A percentile compares a stretch with the other conserved stretches of the same genome.
These are phyloP conservation scores for Adoxophyes honmai DNA, from an alignment of 1,140 invertebrate species.

Conservation along the genomic window DNA sequence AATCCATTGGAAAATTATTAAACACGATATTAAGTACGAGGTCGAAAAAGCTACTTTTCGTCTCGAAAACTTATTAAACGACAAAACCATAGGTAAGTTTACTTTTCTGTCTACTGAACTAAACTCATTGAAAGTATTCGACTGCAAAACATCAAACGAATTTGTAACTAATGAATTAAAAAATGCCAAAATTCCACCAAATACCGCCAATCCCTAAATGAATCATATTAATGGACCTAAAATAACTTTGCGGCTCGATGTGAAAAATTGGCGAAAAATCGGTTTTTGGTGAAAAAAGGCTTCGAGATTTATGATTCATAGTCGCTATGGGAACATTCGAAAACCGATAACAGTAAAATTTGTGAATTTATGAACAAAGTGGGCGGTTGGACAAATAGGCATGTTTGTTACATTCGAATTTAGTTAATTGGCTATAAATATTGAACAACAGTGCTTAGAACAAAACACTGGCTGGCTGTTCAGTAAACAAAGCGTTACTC, in stretches of 20 bases:
- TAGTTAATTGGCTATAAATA: conserved; percentile 21
- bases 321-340: conserved; percentile 21
- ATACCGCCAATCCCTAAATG: background rate
- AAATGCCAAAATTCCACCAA: background rate
- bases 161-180: too few relatives aligned
- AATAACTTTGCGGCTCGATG: background rate
- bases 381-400: conserved; percentile 18
- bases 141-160: too few relatives aligned
- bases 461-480: background rate
- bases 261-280: conserved; percentile 12
- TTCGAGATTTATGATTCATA: conserved; percentile 33
- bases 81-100: conserved; percentile 41
- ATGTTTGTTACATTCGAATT: conserved; percentile 25
- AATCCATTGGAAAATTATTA: conserved; percentile 46
- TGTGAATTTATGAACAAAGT: conserved; percentile 32
- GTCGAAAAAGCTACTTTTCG: conserved; percentile 41
- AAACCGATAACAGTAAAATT: conserved; percentile 39
- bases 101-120: too few relatives aligned
- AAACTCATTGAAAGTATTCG: too few relatives aligned
- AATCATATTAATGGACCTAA: background rate
- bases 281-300: conserved; percentile 24
- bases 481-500: too few relatives aligned
- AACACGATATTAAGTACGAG: conserved; percentile 47
- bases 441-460: background rate
- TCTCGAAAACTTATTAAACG: conserved; percentile 44